Base-by-base conservation (phyloP, 2,797 vertebrate genomes). In the Karalla daura region DNA sequence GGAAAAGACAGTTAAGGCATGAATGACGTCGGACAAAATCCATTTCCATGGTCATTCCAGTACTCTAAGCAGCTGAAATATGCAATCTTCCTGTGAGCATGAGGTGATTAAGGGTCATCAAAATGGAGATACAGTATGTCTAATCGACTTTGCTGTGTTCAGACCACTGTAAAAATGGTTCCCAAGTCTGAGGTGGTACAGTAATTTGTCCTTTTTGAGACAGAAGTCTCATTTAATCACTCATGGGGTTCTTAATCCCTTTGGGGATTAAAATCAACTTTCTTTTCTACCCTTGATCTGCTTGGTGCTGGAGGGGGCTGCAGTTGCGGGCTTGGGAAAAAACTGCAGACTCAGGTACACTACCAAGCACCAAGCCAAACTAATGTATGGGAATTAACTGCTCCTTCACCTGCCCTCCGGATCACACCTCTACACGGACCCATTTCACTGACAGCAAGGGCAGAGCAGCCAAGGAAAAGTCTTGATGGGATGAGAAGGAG, bases 211-310 rank as follows among this genome's bases (percentile, higher is more conserved):
- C 72, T 82, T 81, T 77, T 88, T 61, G 68, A 86, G 74, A 86
- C 69, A 87, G 71, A 78, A 76, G 81, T 82, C 86, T 89, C 53
- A 71, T 89, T 81, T 84, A 87, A 92, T 88, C 80, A 83, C 84
- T 86, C 88, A 77, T 90, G 87, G 60, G 86, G 66, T 78, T 80
- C 21, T 80, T 90, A 92, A 91, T 91, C 89, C 80, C 60, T 23
- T 67, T 54, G 52, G 66, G 88, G 88, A 92, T 92, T 90, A 91
- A 85, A 85, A 84, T 86, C 54, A 69, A 84, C 61, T 80, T 86
- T 83, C 32, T 83, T 86, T 83, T 79, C 63, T 56, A 60, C 52
- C 79, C 84, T 89, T 89, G 81, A 90, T 91, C 86, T 91, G 69
- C 63, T 72, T 5, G 27, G 36, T 55, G 69, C 41, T 17, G 53